phyloP scores from a whole-genome alignment of 2,113 vertebrate genomes.

The Bucco capensis region DNA sequence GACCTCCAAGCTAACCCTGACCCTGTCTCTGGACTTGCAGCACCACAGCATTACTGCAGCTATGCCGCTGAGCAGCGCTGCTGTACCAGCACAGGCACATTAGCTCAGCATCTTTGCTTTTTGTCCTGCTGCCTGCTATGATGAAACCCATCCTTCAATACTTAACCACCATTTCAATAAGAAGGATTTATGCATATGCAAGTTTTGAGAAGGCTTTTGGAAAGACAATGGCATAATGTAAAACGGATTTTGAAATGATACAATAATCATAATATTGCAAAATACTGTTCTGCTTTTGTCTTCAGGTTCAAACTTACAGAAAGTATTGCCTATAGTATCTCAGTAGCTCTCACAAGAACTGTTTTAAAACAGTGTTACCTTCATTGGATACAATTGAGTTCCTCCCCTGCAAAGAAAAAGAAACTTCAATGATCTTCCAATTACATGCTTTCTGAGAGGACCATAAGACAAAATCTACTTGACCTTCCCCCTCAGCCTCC shows the following conservation, averaged over 20 bases:
- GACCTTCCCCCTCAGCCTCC: conserved; percentile 1
- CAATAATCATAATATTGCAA: not conserved
- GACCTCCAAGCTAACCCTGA: not conserved
- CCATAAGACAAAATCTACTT: conserved; percentile 42
- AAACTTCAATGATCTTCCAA: not conserved
- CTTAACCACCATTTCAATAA: not conserved
- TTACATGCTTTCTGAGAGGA: not conserved
- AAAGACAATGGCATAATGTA: conserved; percentile 16
- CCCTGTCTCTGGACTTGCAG: not conserved
- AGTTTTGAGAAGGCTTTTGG: conserved; percentile 26
- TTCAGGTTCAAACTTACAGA: not conserved
- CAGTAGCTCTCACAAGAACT: not conserved
- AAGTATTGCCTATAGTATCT: not conserved
- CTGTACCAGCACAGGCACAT: not conserved
- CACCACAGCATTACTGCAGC: not conserved
- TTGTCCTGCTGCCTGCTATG: not conserved
- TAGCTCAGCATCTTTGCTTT: not conserved
- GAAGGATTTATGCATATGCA: not conserved
- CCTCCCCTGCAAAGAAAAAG: not conserved
- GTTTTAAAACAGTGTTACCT: not conserved
- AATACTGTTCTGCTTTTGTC: not conserved
- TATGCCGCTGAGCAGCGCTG: not conserved
- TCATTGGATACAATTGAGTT: not conserved
- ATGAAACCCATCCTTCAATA: not conserved
- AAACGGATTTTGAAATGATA: conserved; percentile 30